phyloP scores from a whole-genome alignment of 2,888 invertebrate genomes.

The Ectobius pallidus region DNA sequence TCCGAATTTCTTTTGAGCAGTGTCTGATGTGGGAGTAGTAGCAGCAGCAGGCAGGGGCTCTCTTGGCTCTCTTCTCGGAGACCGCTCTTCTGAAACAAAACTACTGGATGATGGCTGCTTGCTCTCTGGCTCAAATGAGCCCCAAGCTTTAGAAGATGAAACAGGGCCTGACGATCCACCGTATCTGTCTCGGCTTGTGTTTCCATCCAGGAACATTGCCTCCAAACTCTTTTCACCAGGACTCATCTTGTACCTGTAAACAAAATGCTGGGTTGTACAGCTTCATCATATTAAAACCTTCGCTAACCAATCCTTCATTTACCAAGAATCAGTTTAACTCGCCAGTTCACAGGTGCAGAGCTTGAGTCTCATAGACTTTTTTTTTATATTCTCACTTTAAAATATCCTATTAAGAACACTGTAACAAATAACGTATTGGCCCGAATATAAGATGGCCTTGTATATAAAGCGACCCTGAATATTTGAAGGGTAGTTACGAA shows the following conservation, averaged over 20 bases:
- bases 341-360: not conserved
- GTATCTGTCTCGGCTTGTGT: conserved; percentile 38
- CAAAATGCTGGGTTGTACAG: no score
- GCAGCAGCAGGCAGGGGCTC: conserved; percentile 40
- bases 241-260: conserved; percentile 43
- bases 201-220: conserved; percentile 40
- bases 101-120: conserved; percentile 29
- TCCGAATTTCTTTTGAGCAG: conserved; percentile 95
- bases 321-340: not conserved
- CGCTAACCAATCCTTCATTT: not conserved
- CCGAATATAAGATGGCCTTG: no score
- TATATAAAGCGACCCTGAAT: no score
- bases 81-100: conserved; percentile 14
- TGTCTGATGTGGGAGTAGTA: conserved; percentile 61
- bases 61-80: conserved; percentile 29
- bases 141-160: conserved; percentile 33
- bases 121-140: conserved; percentile 36
- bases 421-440: no score
- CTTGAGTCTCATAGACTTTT: no score
- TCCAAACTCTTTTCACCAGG: conserved; percentile 43
- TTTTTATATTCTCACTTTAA: no score
- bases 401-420: no score
- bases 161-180: no score
- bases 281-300: no score
- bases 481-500: no score